Evolutionary conservation across 2,888 invertebrate species (phyloP).

Genomic region (Congeria kusceri): DNA sequence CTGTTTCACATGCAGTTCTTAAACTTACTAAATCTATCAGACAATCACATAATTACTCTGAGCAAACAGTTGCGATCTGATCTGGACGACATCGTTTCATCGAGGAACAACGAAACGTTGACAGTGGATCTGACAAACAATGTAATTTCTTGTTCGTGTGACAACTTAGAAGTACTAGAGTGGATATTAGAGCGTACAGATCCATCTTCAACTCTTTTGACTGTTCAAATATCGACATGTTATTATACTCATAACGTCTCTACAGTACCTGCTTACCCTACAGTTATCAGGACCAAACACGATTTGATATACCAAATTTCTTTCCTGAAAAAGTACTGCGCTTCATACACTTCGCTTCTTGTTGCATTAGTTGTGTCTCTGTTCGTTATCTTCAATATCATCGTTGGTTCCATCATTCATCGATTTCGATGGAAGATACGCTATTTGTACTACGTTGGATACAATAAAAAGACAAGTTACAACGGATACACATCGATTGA

Average conservation of each 20-base stretch:
- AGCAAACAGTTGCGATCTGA: background rate
- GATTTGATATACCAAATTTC: background rate
- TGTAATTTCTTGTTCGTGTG: slow-evolving; percentile 21
- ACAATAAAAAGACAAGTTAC: background rate
- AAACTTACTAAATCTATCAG: background rate
- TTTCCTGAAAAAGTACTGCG: slow-evolving; percentile 26
- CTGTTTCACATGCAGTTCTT: slow-evolving; percentile 37
- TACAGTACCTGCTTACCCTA: no score
- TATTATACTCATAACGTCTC: background rate
- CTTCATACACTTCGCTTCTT: slow-evolving; percentile 20
- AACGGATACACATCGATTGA: background rate
- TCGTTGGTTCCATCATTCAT: slow-evolving; percentile 26
- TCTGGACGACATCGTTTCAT: background rate
- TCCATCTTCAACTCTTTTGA: background rate
- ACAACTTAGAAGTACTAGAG: slow-evolving; percentile 32
- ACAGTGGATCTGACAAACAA: slow-evolving; percentile 25
- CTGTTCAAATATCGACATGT: slow-evolving; percentile 9
- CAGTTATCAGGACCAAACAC: background rate
- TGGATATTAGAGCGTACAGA: slow-evolving; percentile 14
- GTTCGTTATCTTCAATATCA: slow-evolving; percentile 26
- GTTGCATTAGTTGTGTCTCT: slow-evolving; percentile 10
- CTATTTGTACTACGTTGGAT: slow-evolving; percentile 45
- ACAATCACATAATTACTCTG: slow-evolving; percentile 19
- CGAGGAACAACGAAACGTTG: background rate
- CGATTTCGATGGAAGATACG: slow-evolving; percentile 36